A percentile compares a stretch with the other conserved stretches of the same genome.
phyloP scores from a whole-genome alignment of 2,113 vertebrate genomes.

The Onychostruthus taczanowskii region DNA sequence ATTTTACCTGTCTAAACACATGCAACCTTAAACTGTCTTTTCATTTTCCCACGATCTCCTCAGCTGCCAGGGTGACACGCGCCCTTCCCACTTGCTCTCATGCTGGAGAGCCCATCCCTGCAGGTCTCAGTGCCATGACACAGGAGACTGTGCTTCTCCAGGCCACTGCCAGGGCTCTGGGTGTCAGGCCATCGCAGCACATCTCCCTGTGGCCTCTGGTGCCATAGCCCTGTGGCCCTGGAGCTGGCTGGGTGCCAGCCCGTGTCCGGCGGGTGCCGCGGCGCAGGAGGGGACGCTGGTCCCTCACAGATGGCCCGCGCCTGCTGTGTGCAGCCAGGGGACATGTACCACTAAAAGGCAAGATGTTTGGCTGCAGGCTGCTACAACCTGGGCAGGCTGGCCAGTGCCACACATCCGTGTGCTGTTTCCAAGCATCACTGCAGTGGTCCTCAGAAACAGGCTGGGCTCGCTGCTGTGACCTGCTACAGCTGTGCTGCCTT shows the following conservation, averaged over 20 bases:
- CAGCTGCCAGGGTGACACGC: fast-evolving
- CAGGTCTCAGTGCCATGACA: fast-evolving
- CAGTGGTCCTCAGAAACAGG: neutral
- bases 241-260: neutral
- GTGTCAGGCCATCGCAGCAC: neutral
- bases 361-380: conserved; percentile 24
- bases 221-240: neutral
- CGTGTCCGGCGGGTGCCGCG: neutral
- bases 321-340: neutral
- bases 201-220: fast-evolving
- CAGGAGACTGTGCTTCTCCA: neutral
- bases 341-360: neutral
- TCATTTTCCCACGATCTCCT: neutral
- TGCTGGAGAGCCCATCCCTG: neutral
- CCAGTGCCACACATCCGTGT: neutral
- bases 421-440: neutral
- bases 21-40: neutral
- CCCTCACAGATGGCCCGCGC: neutral
- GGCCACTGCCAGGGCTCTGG: neutral
- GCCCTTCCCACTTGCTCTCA: neutral
- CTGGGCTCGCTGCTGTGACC: neutral
- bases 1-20: neutral
- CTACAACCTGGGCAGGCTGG: neutral
- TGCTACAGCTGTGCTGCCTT: neutral
- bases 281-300: neutral